phyloP scores from a whole-genome alignment of 37 sponge, comb jelly and placozoan species.

The Beroe ovata region DNA sequence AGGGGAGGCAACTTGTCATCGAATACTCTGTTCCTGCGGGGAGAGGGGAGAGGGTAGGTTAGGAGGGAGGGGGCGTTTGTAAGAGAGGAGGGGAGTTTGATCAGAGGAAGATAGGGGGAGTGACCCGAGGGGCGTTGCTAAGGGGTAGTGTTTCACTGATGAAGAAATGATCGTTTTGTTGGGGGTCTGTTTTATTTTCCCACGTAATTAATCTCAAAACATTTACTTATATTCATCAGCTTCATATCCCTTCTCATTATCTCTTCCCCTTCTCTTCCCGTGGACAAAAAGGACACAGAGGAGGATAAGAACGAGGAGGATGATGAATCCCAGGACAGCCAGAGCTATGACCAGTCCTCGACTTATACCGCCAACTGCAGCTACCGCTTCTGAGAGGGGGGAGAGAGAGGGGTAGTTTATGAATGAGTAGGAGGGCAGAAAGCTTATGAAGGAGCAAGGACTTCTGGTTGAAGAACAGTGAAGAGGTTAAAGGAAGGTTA shows the following conservation, averaged over 20 bases:
- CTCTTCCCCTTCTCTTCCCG: conserved; percentile 40
- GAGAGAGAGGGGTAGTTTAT: not conserved
- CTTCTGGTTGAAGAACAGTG: not conserved
- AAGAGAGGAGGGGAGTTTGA: no score
- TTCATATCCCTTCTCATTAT: not conserved
- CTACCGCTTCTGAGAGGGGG: not conserved
- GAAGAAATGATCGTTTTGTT: no score
- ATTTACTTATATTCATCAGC: conserved; percentile 30
- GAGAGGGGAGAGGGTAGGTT: no score
- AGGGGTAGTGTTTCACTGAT: no score
- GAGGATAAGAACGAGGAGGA: conserved; percentile 30
- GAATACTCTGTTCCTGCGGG: not conserved
- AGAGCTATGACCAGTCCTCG: conserved; percentile 19
- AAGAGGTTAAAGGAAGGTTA: no score
- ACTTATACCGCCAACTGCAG: not conserved
- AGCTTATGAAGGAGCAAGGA: not conserved
- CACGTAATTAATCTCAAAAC: no score
- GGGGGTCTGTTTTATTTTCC: no score
- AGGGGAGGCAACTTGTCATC: not conserved
- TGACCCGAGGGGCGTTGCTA: no score
- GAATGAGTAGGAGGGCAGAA: not conserved
- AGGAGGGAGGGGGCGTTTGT: no score
- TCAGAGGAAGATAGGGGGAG: no score
- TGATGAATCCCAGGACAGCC: not conserved
- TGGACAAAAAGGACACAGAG: conserved; percentile 4